A percentile compares a stretch with the other conserved stretches of the same genome.
These are phyloP conservation scores for Tenthredo livida DNA, from an alignment of 2,888 invertebrate species.

Conservation along the genomic window DNA sequence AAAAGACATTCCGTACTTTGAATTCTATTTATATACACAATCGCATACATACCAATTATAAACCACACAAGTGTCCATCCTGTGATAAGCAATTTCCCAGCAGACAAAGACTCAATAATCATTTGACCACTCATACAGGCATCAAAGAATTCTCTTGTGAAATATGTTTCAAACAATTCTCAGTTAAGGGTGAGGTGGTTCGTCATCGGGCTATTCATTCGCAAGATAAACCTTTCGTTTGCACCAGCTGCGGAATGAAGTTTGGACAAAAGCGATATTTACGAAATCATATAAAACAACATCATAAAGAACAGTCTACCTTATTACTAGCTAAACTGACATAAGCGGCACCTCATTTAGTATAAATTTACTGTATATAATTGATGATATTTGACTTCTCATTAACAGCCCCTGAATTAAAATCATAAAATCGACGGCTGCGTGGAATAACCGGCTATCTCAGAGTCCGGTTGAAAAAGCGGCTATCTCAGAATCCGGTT, in stretches of 20 bases:
- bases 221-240: conserved; percentile 71
- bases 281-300: conserved; percentile 75
- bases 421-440: no score
- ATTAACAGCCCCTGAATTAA: neutral
- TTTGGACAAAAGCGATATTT: conserved; percentile 79
- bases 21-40: conserved; percentile 80
- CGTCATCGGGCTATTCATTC: conserved; percentile 79
- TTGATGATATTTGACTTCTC: neutral
- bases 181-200: conserved; percentile 78
- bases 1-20: conserved; percentile 79
- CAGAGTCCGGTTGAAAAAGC: no score
- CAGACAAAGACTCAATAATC: conserved; percentile 77
- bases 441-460: no score
- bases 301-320: conserved; percentile 58
- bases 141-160: conserved; percentile 77
- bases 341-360: neutral
- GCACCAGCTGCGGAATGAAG: conserved; percentile 75
- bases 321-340: conserved; percentile 36
- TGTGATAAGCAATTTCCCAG: conserved; percentile 78
- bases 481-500: no score
- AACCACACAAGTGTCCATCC: conserved; percentile 77
- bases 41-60: conserved; percentile 75
- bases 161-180: conserved; percentile 79
- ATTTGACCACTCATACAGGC: conserved; percentile 78
- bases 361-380: neutral